Conservation (phyloP, 2,113 vertebrate genomes). For the Rostratula benghalensis region DNA sequence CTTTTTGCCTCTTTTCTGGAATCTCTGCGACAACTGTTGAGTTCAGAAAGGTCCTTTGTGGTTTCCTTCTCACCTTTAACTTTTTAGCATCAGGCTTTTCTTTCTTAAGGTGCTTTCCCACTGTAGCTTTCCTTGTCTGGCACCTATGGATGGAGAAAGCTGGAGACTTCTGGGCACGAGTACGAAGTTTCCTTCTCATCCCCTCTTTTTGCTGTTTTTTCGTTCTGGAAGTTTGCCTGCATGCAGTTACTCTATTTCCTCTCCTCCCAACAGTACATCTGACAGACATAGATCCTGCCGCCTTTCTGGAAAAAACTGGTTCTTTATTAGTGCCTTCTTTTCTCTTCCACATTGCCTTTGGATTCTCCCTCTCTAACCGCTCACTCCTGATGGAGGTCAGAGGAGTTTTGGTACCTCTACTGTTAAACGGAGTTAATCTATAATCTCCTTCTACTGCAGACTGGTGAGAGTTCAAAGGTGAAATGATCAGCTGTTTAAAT, state of each 20-base stretch:
- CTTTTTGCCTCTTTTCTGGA: constrained; percentile 38
- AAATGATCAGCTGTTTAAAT: constrained; percentile 50
- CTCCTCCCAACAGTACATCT: constrained; percentile 16
- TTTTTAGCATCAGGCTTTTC: constrained; percentile 50
- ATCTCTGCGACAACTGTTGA: not conserved
- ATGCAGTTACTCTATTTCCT: not conserved
- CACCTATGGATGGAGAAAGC: constrained; percentile 25
- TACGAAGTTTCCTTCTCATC: constrained; percentile 43
- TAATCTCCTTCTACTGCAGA: constrained; percentile 20
- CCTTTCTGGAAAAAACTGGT: constrained; percentile 16
- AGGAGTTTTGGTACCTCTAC: constrained; percentile 13
- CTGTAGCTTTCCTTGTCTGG: constrained; percentile 50
- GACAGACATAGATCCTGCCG: constrained; percentile 26
- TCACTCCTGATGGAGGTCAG: constrained; percentile 19
- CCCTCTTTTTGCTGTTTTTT: constrained; percentile 61
- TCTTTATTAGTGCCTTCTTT: constrained; percentile 50
- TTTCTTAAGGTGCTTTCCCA: constrained; percentile 62
- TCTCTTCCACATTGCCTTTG: constrained; percentile 58
- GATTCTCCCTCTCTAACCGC: constrained; percentile 38
- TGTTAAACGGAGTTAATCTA: constrained; percentile 46
- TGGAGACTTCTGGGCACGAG: constrained; percentile 50
- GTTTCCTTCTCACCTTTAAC: constrained; percentile 29
- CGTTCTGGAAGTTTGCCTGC: constrained; percentile 52
- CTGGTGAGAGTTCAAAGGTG: constrained; percentile 40
- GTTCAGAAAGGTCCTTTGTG: constrained; percentile 25